These are phyloP conservation scores for Argyresthia albistria DNA, from an alignment of 2,888 invertebrate species.

Conservation along the genomic window DNA sequence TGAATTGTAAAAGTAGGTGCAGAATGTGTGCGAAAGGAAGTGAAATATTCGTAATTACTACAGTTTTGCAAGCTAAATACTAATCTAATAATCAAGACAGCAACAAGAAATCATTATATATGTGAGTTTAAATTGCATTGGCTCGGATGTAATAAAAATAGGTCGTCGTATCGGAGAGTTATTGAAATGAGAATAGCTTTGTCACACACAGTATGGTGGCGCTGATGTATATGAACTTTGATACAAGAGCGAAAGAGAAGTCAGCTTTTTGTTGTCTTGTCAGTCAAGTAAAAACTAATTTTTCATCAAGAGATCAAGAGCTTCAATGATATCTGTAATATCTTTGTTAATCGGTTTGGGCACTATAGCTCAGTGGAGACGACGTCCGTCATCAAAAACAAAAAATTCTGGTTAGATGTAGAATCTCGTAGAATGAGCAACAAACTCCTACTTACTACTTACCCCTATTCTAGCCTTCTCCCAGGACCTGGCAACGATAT, in stretches of 20 bases:
- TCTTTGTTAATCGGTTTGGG: too few species aligned
- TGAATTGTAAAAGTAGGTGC: conserved; percentile 3
- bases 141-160: not conserved
- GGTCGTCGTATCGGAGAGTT: not conserved
- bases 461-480: not conserved
- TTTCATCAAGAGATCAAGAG: not conserved
- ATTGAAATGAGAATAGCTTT: conserved; percentile 3
- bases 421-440: not conserved
- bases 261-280: conserved; percentile 15
- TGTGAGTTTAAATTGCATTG: not conserved
- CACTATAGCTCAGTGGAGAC: too few species aligned
- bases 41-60: not conserved
- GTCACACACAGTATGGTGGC: conserved; percentile 12
- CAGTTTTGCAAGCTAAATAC: not conserved
- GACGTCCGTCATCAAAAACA: too few species aligned
- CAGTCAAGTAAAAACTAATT: conserved; percentile 1
- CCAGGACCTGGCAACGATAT: not conserved
- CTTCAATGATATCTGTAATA: too few species aligned
- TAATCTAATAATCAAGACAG: conserved; percentile 8
- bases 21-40: not conserved
- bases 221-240: conserved; percentile 16
- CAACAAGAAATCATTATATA: not conserved
- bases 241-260: conserved; percentile 18
- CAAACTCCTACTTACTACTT: not conserved
- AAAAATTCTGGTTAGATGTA: not conserved